Evolutionary conservation across 2,113 vertebrate genomes (phyloP), one percentile per base, ranked within the genome.

Genomic region (Atherinomorus stipes): DNA sequence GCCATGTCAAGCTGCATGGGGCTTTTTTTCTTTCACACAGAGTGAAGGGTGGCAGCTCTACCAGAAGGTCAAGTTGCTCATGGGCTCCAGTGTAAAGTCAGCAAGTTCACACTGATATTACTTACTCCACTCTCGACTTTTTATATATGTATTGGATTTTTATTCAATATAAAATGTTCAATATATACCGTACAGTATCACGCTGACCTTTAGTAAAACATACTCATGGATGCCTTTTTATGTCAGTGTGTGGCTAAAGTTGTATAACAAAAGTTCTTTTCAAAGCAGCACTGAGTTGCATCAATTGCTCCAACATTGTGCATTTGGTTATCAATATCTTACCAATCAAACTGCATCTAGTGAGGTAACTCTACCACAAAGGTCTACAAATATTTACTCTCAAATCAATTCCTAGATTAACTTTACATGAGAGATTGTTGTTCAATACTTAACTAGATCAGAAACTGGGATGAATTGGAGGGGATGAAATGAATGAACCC

Each of bases 1-100:
- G 8, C 51, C 28, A 52, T 26, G n/a, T 75, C 73, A 70, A 77
- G 71, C 74, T 54, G 51, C 59, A 47, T 40, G 31, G 28, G 69
- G 58, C 18, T 49, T 74, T 71, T 56, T 44, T 28, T 61, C 11
- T 22, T 54, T 54, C 11, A 1, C 42, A 23, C 11, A 45, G 7
- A 49, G 34, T 7, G 42, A 49, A 81, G 31, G n/a, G 40, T 58
- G 49, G 26, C 71, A 57, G 63, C 57, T 22, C 21, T 3, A 31
- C 51, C 40, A 54, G 16, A 45, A 57, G 28, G 53, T 76, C 26
- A 57, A 44, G 76, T 40, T 15, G 5, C 40, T 69, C 26, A 12
- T 54, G 62, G n/a, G 26, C 8, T 25, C 3, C n/a, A 61, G 62
- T 11, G 21, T 59, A 7, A 58, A 63, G 28, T 52, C 49, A 54